These are phyloP conservation scores for Euzophera pinguis DNA, from an alignment of 2,888 invertebrate genomes.

Conservation along the genomic window DNA sequence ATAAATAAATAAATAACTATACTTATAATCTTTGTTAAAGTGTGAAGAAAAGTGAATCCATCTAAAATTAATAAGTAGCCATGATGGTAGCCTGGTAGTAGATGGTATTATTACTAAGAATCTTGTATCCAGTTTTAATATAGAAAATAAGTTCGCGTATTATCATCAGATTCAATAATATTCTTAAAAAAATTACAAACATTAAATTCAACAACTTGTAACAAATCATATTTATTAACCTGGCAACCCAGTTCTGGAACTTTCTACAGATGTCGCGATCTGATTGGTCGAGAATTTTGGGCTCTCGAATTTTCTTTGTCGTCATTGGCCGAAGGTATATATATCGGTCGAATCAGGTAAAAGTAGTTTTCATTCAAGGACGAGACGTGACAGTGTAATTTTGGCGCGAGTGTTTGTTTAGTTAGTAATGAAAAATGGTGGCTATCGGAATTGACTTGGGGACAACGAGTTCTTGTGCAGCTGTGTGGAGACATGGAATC, in stretches of 20 bases:
- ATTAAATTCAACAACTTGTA: background rate
- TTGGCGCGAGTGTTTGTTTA: background rate
- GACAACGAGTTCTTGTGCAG: slow-evolving; percentile 55
- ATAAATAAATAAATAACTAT: too few species aligned
- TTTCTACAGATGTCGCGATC: slow-evolving; percentile 27
- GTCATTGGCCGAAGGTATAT: slow-evolving; percentile 51
- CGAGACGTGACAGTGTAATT: slow-evolving; percentile 4
- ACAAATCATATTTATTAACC: slow-evolving; percentile 10
- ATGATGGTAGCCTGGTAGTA: too few species aligned
- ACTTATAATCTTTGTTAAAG: too few species aligned
- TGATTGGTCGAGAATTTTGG: slow-evolving; percentile 42
- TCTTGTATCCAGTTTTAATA: too few species aligned
- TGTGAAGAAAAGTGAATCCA: too few species aligned
- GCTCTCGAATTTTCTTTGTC: slow-evolving; percentile 44
- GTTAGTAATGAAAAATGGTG: slow-evolving; percentile 40
- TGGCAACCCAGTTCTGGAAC: slow-evolving; percentile 49
- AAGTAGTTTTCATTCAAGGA: slow-evolving; percentile 27
- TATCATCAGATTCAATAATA: too few species aligned
- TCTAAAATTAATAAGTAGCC: too few species aligned
- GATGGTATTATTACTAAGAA: too few species aligned
- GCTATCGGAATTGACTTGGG: slow-evolving; percentile 64
- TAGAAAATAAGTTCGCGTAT: too few species aligned
- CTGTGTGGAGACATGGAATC: slow-evolving; percentile 49
- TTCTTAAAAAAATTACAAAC: background rate
- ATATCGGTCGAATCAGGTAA: slow-evolving; percentile 33